Evolutionary conservation across 2,113 vertebrate genomes (phyloP).

Genomic region (Cryptotis parvus): DNA sequence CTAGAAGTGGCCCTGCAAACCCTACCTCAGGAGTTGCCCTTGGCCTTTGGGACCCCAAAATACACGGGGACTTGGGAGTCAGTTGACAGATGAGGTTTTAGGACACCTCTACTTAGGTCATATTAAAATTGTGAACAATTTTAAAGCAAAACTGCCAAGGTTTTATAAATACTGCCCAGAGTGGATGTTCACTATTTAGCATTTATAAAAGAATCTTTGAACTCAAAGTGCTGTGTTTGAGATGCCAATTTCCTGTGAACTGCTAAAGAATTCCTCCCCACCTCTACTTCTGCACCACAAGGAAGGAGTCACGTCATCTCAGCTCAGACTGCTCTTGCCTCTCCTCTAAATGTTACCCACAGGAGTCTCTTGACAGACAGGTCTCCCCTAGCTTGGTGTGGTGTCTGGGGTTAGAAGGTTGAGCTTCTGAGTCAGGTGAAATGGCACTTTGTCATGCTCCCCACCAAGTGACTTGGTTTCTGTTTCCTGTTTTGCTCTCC

Average conservation of each 20-base stretch:
- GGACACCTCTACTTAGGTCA: too few species aligned
- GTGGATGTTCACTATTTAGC: not conserved
- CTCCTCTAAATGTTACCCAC: rapidly evolving
- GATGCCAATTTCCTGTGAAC: not conserved
- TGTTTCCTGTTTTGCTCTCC: constrained; percentile 1
- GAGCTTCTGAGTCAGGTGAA: not conserved
- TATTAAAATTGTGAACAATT: not conserved
- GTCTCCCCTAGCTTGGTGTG: rapidly evolving
- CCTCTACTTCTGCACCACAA: not conserved
- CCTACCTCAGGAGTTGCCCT: too few species aligned
- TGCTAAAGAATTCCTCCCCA: not conserved
- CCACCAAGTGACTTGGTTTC: not conserved
- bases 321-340: not conserved
- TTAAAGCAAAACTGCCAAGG: not conserved
- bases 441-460: not conserved
- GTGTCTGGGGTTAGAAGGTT: not conserved
- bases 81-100: too few species aligned
- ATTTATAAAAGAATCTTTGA: constrained; percentile 18
- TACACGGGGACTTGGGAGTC: too few species aligned
- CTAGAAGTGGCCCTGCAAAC: too few species aligned
- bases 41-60: too few species aligned
- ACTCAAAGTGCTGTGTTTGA: not conserved
- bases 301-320: not conserved
- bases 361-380: not conserved
- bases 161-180: not conserved